phyloP scores from a whole-genome alignment of 2,113 vertebrate species.

The Pygathrix nemaeus region DNA sequence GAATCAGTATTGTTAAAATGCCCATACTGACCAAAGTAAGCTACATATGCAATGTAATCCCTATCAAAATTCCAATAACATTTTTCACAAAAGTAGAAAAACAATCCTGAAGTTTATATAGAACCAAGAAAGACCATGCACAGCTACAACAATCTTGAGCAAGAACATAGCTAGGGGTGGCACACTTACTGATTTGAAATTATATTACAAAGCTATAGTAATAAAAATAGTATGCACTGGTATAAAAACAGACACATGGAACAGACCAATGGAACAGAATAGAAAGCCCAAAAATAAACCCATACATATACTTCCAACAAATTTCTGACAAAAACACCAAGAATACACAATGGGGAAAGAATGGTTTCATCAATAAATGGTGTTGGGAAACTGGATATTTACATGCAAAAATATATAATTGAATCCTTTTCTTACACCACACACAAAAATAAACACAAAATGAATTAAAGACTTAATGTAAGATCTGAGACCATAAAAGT shows the following conservation, averaged over 20 bases:
- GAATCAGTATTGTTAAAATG: background rate
- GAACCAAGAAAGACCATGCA: background rate
- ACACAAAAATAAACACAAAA: background rate
- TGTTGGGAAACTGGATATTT: background rate
- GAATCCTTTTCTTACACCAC: background rate
- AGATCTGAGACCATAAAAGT: background rate
- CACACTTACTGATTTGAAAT: background rate
- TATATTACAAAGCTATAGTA: background rate
- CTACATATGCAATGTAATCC: background rate
- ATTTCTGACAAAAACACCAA: background rate
- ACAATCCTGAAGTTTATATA: background rate
- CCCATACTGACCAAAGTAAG: no score
- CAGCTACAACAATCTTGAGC: background rate
- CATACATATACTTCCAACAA: background rate
- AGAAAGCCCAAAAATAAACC: background rate
- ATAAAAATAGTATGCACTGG: background rate
- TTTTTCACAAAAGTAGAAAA: background rate
- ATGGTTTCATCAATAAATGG: background rate
- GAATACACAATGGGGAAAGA: background rate
- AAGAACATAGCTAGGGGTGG: background rate
- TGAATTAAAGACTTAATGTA: background rate
- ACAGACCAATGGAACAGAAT: background rate
- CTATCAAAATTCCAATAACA: background rate
- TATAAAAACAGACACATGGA: background rate
- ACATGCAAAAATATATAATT: background rate